Evolutionary conservation across 2,797 vertebrate species (phyloP), one percentile per base, ranked within the genome.

Genomic region (Tapirus indicus): DNA sequence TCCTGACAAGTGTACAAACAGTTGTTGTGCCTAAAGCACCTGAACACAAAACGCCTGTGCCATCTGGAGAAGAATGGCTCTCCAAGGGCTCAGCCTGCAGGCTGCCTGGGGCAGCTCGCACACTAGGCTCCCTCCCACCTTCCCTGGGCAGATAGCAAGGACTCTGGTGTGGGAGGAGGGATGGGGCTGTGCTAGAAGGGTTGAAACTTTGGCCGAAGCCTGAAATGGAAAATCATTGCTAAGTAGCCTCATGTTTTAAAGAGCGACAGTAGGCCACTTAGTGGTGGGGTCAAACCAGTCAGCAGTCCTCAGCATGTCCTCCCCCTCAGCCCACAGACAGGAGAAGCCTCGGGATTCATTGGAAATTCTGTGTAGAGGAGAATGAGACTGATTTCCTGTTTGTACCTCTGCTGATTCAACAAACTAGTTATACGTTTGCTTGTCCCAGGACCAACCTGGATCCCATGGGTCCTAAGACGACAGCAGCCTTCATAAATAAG

Each of bases 361-460:
- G 44, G 38, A 29, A 56, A 56, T 25, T 69, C 49, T 21, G 47
- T 5, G 12, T 35, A 74, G 84, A 56, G 13, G 14, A 68, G 32
- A 87, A 16, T 3, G 23, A 64, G 21, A 11, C 23, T 5, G 29
- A 12, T 58, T 21, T 62, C 25, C 72, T 66, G 38, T 38, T 52
- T 54, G 27, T 11, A 10, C 11, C 49, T 72, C 74, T 35, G n/a
- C 64, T 7, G 62, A 62, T 7, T 72, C 47, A 79, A 69, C 58
- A 44, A 20, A 11, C 14, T 7, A 35, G 13, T 66, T 16, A 9
- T 0, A 0, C 11, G 9, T 2, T 35, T 35, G 29, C 78, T 49
- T 77, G 35, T 74, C 52, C 64, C 47, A 18, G 49, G n/a, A 16
- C 7, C 7, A 23, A 12, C 25, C 18, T 18, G 38, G 47, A 68